These are phyloP conservation scores for Shinisaurus crocodilurus DNA, from an alignment of 2,113 vertebrate species.

Conservation along the genomic window DNA sequence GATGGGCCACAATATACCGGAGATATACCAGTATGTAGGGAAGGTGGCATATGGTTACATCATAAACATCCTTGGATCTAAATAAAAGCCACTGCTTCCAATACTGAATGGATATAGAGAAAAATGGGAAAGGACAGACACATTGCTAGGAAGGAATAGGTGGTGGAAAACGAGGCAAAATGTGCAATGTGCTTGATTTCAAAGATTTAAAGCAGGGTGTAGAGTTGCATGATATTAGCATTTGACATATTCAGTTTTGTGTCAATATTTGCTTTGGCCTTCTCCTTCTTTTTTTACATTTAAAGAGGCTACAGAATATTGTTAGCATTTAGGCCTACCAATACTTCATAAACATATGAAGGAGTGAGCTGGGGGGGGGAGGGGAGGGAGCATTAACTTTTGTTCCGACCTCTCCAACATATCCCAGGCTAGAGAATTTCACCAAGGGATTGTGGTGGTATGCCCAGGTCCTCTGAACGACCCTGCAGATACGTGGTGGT, in stretches of 20 bases:
- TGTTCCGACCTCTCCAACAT: not conserved
- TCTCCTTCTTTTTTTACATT: not conserved
- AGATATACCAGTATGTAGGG: constrained; percentile 10
- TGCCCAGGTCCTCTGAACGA: not conserved
- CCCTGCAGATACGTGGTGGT: not conserved
- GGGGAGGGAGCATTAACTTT: not conserved
- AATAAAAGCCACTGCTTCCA: constrained; percentile 32
- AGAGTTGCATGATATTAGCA: not conserved
- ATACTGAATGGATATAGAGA: constrained; percentile 32
- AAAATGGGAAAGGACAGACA: constrained; percentile 16
- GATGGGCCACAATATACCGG: not conserved
- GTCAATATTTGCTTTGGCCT: not conserved
- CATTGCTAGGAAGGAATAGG: not conserved
- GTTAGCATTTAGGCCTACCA: not conserved
- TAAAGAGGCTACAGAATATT: not conserved
- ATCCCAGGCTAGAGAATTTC: not conserved
- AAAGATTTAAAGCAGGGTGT: not conserved
- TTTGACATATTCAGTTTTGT: not conserved
- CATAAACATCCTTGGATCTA: constrained; percentile 15
- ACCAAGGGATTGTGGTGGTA: rapidly evolving
- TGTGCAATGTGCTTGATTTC: constrained; percentile 8
- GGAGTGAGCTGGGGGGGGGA: not conserved
- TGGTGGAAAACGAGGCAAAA: constrained; percentile 17
- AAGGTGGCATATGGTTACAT: not conserved
- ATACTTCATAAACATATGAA: not conserved